Base-by-base conservation (phyloP, 2,113 vertebrate species). In the Odontophorus gujanensis region DNA sequence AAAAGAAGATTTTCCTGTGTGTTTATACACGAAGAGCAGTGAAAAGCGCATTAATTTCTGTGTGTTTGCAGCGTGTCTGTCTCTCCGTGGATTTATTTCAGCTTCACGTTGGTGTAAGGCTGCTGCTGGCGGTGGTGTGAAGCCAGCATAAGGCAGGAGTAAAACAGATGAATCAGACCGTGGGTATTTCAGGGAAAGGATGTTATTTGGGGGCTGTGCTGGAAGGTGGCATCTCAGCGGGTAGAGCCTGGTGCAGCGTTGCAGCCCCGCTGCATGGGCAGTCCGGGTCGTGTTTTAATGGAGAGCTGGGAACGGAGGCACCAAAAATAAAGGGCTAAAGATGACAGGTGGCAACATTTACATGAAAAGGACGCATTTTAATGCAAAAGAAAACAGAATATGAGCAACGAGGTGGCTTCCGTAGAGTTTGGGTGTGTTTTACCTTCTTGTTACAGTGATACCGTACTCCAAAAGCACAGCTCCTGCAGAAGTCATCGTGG, bases 31-130 rank as follows among this genome's bases (percentile, higher is more conserved):
- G 76, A 89, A 62, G 66, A 86, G 91, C 61, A 59, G 93, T 71
- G 87, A 95, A 96, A 93, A 92, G 82, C 94, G 87, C 89, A 84
- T 96, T 96, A 96, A 97, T 98, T 97, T 95, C 34, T 26, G 82
- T 81, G 22, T 94, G 92, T 93, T 97, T 96, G 94, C 3, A 0
- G 51, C 45, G 55, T 50, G 82, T 81, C 82, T 94, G 72, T 87
- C 81, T 92, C 88, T 58, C 89, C 12, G 5, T 87, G 90, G 78
- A 81, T 96, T 94, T 90, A 88, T 91, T 94, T 93, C 77, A 32
- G 69, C 57, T 62, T 82, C 85, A 36, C 21, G 3, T 36, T 9
- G 4, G 59, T 80, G 82, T 88, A 95, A 75, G 0, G 1, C 61
- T 51, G 87, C 74, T 87, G 82, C 69, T 91, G 67, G 68, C 28